Evolutionary conservation across 2,113 vertebrate species (phyloP).

Genomic region (Chamaea fasciata): DNA sequence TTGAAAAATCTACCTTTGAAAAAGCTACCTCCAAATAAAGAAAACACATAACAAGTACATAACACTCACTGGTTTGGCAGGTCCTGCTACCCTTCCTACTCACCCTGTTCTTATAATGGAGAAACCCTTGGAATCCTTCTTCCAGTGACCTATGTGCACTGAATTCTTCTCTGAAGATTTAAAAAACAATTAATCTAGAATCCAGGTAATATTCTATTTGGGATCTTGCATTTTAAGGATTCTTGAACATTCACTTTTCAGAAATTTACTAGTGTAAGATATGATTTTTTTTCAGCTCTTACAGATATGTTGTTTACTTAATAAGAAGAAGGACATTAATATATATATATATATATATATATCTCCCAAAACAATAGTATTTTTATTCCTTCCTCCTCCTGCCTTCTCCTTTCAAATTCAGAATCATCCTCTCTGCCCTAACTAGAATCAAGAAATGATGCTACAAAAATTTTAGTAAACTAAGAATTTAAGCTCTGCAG

Average conservation of each 20-base stretch:
- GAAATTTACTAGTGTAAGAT: background rate
- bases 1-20: background rate
- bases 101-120: fast-evolving
- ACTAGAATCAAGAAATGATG: background rate
- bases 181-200: background rate
- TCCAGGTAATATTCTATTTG: background rate
- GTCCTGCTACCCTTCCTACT: background rate
- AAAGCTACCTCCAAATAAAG: background rate
- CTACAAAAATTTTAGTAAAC: background rate
- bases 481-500: background rate
- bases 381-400: background rate
- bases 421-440: background rate
- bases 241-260: background rate
- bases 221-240: background rate
- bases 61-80: background rate
- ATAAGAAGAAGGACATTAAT: background rate
- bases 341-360: background rate
- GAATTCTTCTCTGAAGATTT: background rate
- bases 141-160: background rate
- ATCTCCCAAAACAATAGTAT: background rate
- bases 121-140: background rate
- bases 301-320: background rate
- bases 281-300: background rate
- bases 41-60: background rate
- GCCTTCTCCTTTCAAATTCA: background rate